Evolutionary conservation across 2,888 invertebrate genomes (phyloP).

Genomic region (Pocota personata): DNA sequence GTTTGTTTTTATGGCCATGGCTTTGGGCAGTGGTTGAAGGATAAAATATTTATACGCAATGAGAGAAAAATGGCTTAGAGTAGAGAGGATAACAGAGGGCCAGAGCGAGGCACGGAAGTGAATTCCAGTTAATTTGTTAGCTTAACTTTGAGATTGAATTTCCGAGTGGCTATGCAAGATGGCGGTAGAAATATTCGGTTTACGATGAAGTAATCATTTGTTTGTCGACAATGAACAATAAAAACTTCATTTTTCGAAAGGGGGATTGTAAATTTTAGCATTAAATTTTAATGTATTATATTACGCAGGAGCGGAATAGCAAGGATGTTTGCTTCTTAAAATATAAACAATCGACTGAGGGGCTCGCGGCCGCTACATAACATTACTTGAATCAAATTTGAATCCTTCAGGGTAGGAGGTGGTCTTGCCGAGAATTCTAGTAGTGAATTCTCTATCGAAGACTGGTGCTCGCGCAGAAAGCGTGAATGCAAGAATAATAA

Average conservation of each 20-base stretch:
- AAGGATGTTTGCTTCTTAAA: background rate
- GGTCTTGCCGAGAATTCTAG: too few species aligned
- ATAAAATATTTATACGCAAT: constrained; percentile 72
- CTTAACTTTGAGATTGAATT: constrained; percentile 72
- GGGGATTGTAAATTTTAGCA: background rate
- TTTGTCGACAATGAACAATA: constrained; percentile 30
- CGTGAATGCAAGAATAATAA: too few species aligned
- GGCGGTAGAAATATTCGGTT: constrained; percentile 13
- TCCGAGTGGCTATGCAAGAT: constrained; percentile 39
- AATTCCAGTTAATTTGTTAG: constrained; percentile 69
- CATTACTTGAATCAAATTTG: too few species aligned
- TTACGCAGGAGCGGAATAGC: background rate
- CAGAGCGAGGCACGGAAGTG: constrained; percentile 25
- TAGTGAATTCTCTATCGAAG: too few species aligned
- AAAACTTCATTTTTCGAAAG: background rate
- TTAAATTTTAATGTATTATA: background rate
- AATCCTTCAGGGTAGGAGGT: too few species aligned
- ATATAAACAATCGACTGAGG: background rate
- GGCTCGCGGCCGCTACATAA: too few species aligned
- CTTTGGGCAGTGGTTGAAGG: constrained; percentile 61
- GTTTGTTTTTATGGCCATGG: constrained; percentile 66
- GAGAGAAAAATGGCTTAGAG: constrained; percentile 63
- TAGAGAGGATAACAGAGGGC: background rate
- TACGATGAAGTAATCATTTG: constrained; percentile 46
- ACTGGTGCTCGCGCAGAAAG: too few species aligned